These are phyloP conservation scores for Drosophila mercatorum DNA, from an alignment of 2,888 invertebrate genomes.

Conservation along the genomic window DNA sequence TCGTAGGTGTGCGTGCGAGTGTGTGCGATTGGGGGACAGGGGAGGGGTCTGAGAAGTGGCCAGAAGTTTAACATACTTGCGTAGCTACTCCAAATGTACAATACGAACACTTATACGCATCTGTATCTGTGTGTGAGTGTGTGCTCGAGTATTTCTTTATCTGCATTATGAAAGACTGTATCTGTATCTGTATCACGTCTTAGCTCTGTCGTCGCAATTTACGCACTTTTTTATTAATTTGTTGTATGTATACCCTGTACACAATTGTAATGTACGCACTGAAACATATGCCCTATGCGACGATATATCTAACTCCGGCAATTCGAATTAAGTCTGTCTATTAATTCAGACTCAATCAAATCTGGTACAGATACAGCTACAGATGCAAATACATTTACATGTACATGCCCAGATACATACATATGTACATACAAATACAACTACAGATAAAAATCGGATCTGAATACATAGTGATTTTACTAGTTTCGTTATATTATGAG, in stretches of 20 bases:
- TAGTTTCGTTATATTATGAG: too few relatives aligned
- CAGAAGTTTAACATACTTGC: background rate
- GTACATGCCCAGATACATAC: too few relatives aligned
- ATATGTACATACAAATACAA: too few relatives aligned
- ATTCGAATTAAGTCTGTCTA: background rate
- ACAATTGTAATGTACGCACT: background rate
- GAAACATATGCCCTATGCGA: background rate
- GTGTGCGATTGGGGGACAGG: background rate
- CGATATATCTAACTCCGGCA: background rate
- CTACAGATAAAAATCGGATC: too few relatives aligned
- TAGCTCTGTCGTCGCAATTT: slow-evolving; percentile 35
- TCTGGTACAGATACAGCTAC: too few relatives aligned
- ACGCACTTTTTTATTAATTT: slow-evolving; percentile 50
- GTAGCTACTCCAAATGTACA: slow-evolving; percentile 23
- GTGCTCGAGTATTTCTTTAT: slow-evolving; percentile 32
- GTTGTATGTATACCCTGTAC: slow-evolving; percentile 21
- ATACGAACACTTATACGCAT: slow-evolving; percentile 26
- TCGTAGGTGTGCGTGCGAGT: background rate
- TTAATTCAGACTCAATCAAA: background rate
- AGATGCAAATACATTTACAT: too few relatives aligned
- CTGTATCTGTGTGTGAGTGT: slow-evolving; percentile 16
- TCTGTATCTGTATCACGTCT: slow-evolving; percentile 59
- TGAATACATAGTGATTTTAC: too few relatives aligned
- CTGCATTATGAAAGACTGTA: slow-evolving; percentile 22
- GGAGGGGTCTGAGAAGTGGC: background rate